Conservation (phyloP, 2,797 vertebrate species). For the Phylloscopus collybita region DNA sequence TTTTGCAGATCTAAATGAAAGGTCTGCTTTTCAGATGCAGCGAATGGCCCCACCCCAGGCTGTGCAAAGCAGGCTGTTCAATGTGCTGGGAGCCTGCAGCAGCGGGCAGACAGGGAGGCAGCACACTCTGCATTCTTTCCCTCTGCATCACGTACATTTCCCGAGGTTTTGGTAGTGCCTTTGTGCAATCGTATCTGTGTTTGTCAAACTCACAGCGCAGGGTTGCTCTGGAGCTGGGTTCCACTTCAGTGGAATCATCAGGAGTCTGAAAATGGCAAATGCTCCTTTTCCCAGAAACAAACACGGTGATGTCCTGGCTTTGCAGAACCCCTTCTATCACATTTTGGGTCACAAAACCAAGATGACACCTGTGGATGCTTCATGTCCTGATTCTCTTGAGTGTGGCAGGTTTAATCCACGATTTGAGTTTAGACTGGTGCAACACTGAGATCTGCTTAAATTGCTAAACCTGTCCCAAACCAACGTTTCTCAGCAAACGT, state of each 20-base stretch:
- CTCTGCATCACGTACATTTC: background rate
- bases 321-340: background rate
- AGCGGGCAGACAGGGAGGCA: background rate
- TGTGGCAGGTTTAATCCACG: background rate
- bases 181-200: background rate
- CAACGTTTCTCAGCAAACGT: background rate
- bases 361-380: background rate
- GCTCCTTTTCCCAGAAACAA: background rate
- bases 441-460: background rate
- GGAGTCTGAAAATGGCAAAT: background rate
- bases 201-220: background rate
- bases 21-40: slow-evolving; percentile 32
- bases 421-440: background rate
- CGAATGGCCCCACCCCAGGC: background rate
- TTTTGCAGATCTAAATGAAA: background rate
- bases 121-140: too few species aligned
- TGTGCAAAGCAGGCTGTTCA: background rate
- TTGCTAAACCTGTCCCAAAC: background rate
- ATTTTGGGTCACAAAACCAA: background rate
- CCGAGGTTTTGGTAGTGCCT: background rate
- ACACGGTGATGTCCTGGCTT: background rate
- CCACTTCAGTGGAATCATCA: background rate
- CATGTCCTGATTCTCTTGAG: background rate
- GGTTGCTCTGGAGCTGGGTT: background rate
- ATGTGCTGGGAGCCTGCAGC: background rate